A percentile compares a stretch with the other conserved stretches of the same genome.
phyloP scores from a whole-genome alignment of 2,888 invertebrate species.

The Liodrosophila aerea region DNA sequence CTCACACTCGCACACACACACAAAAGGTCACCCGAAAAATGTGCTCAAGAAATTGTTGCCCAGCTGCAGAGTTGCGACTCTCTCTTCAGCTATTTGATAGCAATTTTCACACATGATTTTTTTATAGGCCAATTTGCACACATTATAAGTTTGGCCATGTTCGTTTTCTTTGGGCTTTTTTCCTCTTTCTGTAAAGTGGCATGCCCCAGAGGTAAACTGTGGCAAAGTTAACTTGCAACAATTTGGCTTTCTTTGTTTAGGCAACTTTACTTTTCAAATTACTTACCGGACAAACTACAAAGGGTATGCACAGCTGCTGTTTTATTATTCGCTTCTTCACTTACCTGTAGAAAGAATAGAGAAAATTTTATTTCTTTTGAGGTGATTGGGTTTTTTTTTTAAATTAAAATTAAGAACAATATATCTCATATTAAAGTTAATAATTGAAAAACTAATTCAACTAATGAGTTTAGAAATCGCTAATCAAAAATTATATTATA shows the following conservation, averaged over 20 bases:
- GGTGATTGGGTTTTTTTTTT: too few relatives aligned
- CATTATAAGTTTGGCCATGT: slow-evolving; percentile 60
- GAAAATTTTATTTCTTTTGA: too few relatives aligned
- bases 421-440: too few relatives aligned
- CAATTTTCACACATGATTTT: slow-evolving; percentile 70
- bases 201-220: slow-evolving; percentile 51
- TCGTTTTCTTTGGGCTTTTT: slow-evolving; percentile 13
- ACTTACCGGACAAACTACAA: slow-evolving; percentile 3
- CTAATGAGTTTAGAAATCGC: too few relatives aligned
- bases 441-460: too few relatives aligned
- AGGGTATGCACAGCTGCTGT: not conserved
- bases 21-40: slow-evolving; percentile 33
- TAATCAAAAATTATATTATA: too few relatives aligned
- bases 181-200: slow-evolving; percentile 32
- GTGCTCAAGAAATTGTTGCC: slow-evolving; percentile 23
- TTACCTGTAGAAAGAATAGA: too few relatives aligned
- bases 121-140: slow-evolving; percentile 72
- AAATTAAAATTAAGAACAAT: too few relatives aligned
- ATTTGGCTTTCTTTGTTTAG: slow-evolving; percentile 48
- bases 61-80: slow-evolving; percentile 12
- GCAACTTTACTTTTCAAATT: slow-evolving; percentile 15
- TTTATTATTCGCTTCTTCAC: too few relatives aligned
- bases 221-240: slow-evolving; percentile 44
- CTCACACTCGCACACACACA: slow-evolving; percentile 7
- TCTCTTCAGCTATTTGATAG: slow-evolving; percentile 19